Percentiles rank a stretch among this genome's conserved stretches.
Evolutionary conservation across 1,140 invertebrate genomes (phyloP).

Genomic region (Anastatus disparis): DNA sequence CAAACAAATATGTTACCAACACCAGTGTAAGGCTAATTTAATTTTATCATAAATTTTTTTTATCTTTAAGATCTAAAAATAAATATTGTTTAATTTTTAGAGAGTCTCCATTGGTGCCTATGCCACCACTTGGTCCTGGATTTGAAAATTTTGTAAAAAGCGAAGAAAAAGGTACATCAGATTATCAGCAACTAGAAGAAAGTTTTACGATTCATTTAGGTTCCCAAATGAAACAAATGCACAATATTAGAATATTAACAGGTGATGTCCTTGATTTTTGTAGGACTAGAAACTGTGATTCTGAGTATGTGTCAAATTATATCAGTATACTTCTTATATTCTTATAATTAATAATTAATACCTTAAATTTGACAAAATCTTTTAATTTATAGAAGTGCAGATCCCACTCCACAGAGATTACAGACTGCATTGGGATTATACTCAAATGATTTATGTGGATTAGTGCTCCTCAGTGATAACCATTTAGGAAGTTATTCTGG

Average conservation of each 20-base stretch:
- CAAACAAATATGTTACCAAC: constrained; percentile 69
- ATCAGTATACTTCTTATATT: no score
- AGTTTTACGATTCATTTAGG: constrained; percentile 98
- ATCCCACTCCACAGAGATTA: constrained; percentile 80
- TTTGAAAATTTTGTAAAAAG: constrained; percentile 51
- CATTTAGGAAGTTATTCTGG: constrained; percentile 79
- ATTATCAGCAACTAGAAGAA: constrained; percentile 76
- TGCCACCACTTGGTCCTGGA: constrained; percentile 51
- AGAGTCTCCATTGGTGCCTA: constrained; percentile 58
- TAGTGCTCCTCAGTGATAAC: constrained; percentile 86
- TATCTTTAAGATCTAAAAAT: neutral
- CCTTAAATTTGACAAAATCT: neutral
- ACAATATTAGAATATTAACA: constrained; percentile 93
- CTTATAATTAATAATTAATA: neutral
- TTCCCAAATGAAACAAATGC: constrained; percentile 97
- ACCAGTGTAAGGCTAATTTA: constrained; percentile 63
- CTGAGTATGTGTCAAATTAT: constrained; percentile 58
- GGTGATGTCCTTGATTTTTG: constrained; percentile 90
- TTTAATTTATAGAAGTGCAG: constrained; percentile 60
- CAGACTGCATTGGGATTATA: constrained; percentile 95
- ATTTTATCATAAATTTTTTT: neutral
- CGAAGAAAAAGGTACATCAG: constrained; percentile 55
- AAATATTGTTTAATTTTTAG: constrained; percentile 45
- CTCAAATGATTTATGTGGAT: constrained; percentile 88
- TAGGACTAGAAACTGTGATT: constrained; percentile 70